Conservation (phyloP, 2,113 vertebrate genomes). For the Scomber colias region DNA sequence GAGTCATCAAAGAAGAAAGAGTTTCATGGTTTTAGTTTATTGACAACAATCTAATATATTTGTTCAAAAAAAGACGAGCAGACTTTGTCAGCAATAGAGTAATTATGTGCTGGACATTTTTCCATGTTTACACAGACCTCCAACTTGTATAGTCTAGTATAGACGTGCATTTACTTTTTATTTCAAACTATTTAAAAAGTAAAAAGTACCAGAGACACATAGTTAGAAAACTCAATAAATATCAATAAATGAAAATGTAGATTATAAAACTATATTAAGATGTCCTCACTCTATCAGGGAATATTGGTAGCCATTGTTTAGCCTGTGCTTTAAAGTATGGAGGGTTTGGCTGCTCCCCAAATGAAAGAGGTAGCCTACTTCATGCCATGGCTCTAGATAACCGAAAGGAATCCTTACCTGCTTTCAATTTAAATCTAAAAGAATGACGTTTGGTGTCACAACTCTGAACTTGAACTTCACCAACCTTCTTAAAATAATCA, state of each 20-base stretch:
- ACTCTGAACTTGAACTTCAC: too few relatives aligned
- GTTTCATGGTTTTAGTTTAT: not conserved
- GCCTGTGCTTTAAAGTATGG: too few relatives aligned
- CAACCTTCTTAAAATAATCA: too few relatives aligned
- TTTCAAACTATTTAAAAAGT: not conserved
- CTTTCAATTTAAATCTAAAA: too few relatives aligned
- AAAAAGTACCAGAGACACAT: not conserved
- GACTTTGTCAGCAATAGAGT: not conserved
- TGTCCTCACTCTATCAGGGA: not conserved
- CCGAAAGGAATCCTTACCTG: too few relatives aligned
- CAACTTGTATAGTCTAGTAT: not conserved
- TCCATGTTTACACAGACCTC: not conserved
- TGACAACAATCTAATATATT: not conserved
- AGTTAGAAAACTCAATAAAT: too few relatives aligned
- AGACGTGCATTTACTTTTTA: too few relatives aligned
- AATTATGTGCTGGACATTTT: too few relatives aligned
- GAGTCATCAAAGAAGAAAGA: not conserved
- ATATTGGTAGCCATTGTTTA: not conserved
- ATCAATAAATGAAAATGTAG: not conserved
- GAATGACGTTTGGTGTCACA: too few relatives aligned
- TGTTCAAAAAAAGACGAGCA: not conserved
- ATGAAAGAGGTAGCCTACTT: too few relatives aligned
- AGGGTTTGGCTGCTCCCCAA: too few relatives aligned
- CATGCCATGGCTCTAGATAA: too few relatives aligned
- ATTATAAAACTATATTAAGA: not conserved